phyloP scores from a whole-genome alignment of 1,140 invertebrate genomes.

The Aphidius gifuensis region DNA sequence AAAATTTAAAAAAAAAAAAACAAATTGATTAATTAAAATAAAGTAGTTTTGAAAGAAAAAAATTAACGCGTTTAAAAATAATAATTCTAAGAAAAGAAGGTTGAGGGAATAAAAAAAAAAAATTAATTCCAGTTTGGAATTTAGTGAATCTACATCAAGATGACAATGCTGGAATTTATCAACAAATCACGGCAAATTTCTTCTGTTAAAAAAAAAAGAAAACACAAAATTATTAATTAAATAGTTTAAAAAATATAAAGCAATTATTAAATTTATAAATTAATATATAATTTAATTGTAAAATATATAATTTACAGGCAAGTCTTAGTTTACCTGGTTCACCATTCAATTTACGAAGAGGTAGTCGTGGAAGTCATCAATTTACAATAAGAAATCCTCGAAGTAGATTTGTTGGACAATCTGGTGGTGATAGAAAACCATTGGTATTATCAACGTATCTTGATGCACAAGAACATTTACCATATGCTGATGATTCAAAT shows the following conservation, averaged over 20 bases:
- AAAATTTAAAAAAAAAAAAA: background rate
- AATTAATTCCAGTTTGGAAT: too few relatives aligned
- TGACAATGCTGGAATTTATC: too few relatives aligned
- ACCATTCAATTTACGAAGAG: conserved; percentile 86
- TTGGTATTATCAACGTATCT: conserved; percentile 91
- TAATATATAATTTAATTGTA: too few relatives aligned
- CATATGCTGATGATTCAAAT: conserved; percentile 95
- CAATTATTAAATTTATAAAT: too few relatives aligned
- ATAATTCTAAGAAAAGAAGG: too few relatives aligned
- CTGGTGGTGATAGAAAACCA: conserved; percentile 85
- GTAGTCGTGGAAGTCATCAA: conserved; percentile 87
- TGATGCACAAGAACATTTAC: conserved; percentile 93
- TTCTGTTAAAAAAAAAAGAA: too few relatives aligned
- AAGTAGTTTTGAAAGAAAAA: background rate
- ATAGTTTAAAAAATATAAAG: too few relatives aligned
- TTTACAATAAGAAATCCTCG: conserved; percentile 83
- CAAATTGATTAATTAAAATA: background rate
- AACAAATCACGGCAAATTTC: too few relatives aligned
- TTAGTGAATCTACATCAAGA: too few relatives aligned
- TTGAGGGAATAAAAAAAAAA: too few relatives aligned
- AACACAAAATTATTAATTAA: too few relatives aligned
- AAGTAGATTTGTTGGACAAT: conserved; percentile 60
- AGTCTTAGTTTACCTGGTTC: conserved; percentile 95
- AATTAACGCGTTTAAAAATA: background rate
- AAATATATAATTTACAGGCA: conserved; percentile 63